Evolutionary conservation across 2,888 invertebrate genomes (phyloP).

Genomic region (Dimorphilus gyrociliatus): DNA sequence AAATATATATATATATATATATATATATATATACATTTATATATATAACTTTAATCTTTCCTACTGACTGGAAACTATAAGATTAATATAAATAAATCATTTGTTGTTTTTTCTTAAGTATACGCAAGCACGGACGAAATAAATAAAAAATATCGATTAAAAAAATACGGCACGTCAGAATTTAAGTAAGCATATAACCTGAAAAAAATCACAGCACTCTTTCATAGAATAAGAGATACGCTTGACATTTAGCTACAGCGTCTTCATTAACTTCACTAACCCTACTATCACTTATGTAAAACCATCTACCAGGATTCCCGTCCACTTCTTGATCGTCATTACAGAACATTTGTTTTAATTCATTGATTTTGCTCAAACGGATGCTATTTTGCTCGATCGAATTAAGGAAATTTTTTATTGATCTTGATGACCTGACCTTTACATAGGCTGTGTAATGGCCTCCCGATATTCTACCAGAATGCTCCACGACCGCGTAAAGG

Average conservation of each 20-base stretch:
- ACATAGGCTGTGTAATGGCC: slow-evolving; percentile 88
- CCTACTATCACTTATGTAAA: slow-evolving; percentile 74
- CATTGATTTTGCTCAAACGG: neutral
- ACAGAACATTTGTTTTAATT: slow-evolving; percentile 1
- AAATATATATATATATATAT: slow-evolving; percentile 1
- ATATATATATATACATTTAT: slow-evolving; percentile 1
- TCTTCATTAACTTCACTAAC: slow-evolving; percentile 61
- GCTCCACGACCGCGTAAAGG: slow-evolving; percentile 85
- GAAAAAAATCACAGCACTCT: slow-evolving; percentile 45
- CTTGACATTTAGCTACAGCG: slow-evolving; percentile 65
- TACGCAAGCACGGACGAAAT: slow-evolving; percentile 1
- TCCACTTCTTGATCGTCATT: slow-evolving; percentile 13
- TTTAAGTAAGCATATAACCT: neutral
- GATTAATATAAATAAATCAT: neutral
- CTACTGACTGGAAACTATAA: neutral
- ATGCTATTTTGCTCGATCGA: too few relatives aligned
- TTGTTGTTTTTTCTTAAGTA: slow-evolving; percentile 1
- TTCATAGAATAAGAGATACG: slow-evolving; percentile 90
- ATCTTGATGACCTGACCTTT: slow-evolving; percentile 46
- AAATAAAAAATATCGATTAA: neutral
- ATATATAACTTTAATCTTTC: neutral
- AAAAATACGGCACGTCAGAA: neutral
- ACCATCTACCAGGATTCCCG: slow-evolving; percentile 59
- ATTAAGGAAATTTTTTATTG: slow-evolving; percentile 2
- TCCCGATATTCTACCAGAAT: slow-evolving; percentile 73